Conservation (phyloP, 1,140 invertebrate species). For the Eupeodes corollae region DNA sequence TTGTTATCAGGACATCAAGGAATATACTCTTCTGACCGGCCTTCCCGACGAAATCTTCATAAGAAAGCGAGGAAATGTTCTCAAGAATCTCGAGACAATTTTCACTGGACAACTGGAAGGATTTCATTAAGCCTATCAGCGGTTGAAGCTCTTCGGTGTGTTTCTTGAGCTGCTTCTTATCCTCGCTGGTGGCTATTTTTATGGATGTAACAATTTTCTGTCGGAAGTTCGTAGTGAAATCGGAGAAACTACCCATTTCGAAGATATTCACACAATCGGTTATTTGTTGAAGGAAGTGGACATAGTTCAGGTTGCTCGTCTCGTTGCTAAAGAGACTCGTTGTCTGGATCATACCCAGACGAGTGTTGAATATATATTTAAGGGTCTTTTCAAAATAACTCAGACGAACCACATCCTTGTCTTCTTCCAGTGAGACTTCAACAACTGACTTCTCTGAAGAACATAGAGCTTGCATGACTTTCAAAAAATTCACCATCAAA, state of each 20-base stretch:
- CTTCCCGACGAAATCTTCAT: slow-evolving; percentile 1
- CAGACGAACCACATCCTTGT: not conserved
- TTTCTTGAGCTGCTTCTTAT: not conserved
- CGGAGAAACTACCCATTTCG: slow-evolving; percentile 12
- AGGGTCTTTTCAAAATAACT: slow-evolving; percentile 13
- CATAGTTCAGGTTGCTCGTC: slow-evolving; percentile 14
- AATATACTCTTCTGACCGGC: slow-evolving; percentile 15
- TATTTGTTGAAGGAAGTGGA: slow-evolving; percentile 18
- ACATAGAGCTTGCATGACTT: slow-evolving; percentile 14
- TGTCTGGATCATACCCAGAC: slow-evolving; percentile 16
- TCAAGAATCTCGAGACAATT: slow-evolving; percentile 24
- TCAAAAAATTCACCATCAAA: slow-evolving; percentile 19
- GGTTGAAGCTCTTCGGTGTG: slow-evolving; percentile 15
- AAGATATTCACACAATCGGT: slow-evolving; percentile 13
- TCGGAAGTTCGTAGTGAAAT: slow-evolving; percentile 18
- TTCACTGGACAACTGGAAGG: slow-evolving; percentile 15
- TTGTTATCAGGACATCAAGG: slow-evolving; percentile 15
- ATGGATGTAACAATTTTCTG: slow-evolving; percentile 23
- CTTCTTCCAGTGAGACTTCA: not conserved
- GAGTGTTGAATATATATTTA: slow-evolving; percentile 25
- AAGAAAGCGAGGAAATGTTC: slow-evolving; percentile 4
- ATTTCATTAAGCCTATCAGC: slow-evolving; percentile 17
- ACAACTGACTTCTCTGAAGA: slow-evolving; percentile 7
- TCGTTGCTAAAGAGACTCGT: slow-evolving; percentile 18
- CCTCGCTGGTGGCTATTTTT: slow-evolving; percentile 15